Evolutionary conservation across 2,888 invertebrate genomes (phyloP), one percentile per base, ranked within the genome.

Genomic region (Embidobia sp.): DNA sequence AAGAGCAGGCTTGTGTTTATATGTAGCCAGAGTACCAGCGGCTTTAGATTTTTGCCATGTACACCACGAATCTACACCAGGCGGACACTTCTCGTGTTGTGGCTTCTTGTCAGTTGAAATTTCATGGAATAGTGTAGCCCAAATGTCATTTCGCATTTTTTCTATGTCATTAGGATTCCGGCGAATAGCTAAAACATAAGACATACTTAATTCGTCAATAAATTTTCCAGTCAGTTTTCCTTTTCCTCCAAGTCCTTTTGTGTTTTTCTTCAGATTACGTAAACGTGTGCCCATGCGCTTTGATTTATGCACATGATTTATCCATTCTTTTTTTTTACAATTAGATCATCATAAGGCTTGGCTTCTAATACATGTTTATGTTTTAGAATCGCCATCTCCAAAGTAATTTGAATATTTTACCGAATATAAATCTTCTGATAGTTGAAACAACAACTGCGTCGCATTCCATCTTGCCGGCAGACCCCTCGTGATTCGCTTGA

Each of bases 11-110:
- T 73, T 74, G 27, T 77, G 77, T 22, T 37, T 10, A 35, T 72
- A 79, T 29, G 29, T 22, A n/a, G 1, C 35, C 10, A 63, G 13
- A 5, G 44, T 67, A 22, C 33, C 46, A 3, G 11, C 10, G 7
- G 79, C 73, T 48, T 64, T 70, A 1, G 67, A 61, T 33, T 33
- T 61, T 49, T 79, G 79, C 78, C 77, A 81, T 11, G 77, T 37
- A 40, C 80, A 81, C 79, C 79, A 82, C 10, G 73, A 78, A 29
- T 79, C 64, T 11, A 15, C 55, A 22, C 78, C 80, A 22, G 29
- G 8, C 18, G 77, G 80, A 59, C 79, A 63, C 42, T 37, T 51
- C 0, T 78, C 35, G 57, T 80, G 80, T 37, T 79, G 72, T 6
- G 77, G 78, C 11, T 77, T 42, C 6, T 73, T 66, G 10, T 80